Evolutionary conservation across 2,797 vertebrate species (phyloP), one percentile per base, ranked within the genome.

Genomic region (Aselliscus stoliczkanus): DNA sequence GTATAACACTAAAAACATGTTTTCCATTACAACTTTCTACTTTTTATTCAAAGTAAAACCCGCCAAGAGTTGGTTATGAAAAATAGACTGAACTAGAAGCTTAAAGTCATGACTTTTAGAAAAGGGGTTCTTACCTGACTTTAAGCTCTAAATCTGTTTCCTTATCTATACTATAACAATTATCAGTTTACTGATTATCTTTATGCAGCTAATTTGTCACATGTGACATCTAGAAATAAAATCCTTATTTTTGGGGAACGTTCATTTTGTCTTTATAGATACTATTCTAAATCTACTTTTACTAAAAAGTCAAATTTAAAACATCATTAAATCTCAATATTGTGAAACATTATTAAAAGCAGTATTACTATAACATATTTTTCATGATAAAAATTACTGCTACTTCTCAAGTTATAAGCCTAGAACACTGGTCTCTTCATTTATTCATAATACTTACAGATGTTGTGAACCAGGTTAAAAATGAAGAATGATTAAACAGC

Each of bases 261-360:
- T 67, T 73, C 70, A 81, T 75, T 80, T 23, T 80, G 52, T 29
- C 42, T 21, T 39, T 37, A 54, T 14, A 80, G 81, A 60, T 2
- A 64, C 34, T 84, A 70, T 88, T 31, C 58, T 64, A 88, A 64
- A 80, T 25, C 34, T 50, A 52, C 6, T 54, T 34, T 82, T 86
- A 76, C 42, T 90, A 76, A 58, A 18, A 93, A 86, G 18, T 58
- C 70, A 87, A 87, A 34, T 83, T 95, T 90, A 77, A 90, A 90
- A 88, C n/a, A 75, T 39, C 15, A 91, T 37, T 88, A n/a, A 75
- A 84, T 64, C 17, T 88, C n/a, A 39, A 72, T 81, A 88, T 17
- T 77, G 21, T 64, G 37, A 94, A 75, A 90, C 44, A 75, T 56
- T 87, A 96, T 18, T 93, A 79, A 89, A 31, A 89, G 62, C 11